Base-by-base conservation (phyloP, 2,797 vertebrate species). In the Enteromius radiatus region DNA sequence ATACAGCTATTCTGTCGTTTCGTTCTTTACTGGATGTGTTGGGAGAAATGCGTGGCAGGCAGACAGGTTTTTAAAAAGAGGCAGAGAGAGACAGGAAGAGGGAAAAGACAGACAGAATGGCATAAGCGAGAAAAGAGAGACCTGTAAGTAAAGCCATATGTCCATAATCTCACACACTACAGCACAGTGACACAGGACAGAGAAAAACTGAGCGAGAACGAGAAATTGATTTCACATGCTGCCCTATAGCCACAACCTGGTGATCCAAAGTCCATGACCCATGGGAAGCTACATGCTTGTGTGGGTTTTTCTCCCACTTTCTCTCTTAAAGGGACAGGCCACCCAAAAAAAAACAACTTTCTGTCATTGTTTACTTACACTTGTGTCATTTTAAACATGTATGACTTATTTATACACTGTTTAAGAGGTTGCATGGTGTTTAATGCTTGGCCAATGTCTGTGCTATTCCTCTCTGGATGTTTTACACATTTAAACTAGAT, bases 111-210 rank as follows among this genome's bases (percentile, higher is more conserved):
- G 63, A 61, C 54, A 49, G 49, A 63, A 76, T 59, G 56, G 65
- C 65, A 78, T 49, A 68, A 52, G 85, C 85, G 86, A 85, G 80
- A 85, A 86, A 78, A 87, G 89, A 89, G 89, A 89, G 89, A 87
- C 87, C 91, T 76, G 28, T 95, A 95, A 95, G 92, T 94, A 93
- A 93, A 93, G 89, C 94, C 94, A 94, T 92, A 92, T 95, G 94
- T 90, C 91, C 80, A 79, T 88, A 91, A 91, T 91, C 87, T 89
- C 88, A 41, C 84, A 76, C 81, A 85, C 71, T 83, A 84, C 87
- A 87, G 76, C 87, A 87, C 59, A 26, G 87, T 88, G 89, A 92
- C 91, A 91, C 86, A 86, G 90, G 76, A 88, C 85, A 86, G 83
- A 69, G 67, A 75, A 65, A 81, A 80, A 81, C 59, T 64, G 76